These are phyloP conservation scores for Erithacus rubecula DNA, from an alignment of 2,797 vertebrate genomes.

Conservation along the genomic window DNA sequence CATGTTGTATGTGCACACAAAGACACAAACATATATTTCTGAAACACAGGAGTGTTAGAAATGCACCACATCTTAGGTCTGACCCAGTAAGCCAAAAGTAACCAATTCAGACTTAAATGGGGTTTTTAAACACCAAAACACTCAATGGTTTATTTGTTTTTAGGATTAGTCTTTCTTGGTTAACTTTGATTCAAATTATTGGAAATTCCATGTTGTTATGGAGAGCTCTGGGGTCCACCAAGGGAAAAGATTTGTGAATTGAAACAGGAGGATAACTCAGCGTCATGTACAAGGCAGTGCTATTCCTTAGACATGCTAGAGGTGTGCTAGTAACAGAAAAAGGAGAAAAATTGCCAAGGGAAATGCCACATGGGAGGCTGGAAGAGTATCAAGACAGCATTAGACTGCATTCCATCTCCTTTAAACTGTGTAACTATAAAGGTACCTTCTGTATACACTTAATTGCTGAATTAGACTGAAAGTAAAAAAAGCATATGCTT, in stretches of 20 bases:
- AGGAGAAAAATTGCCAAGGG: neutral
- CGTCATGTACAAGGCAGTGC: neutral
- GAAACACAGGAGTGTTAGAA: neutral
- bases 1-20: neutral
- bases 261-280: neutral
- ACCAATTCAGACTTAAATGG: neutral
- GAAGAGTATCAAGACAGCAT: neutral
- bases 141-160: neutral
- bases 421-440: neutral
- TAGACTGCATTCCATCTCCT: neutral
- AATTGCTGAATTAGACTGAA: neutral
- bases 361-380: neutral
- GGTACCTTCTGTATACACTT: neutral
- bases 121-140: rapidly evolving
- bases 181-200: neutral
- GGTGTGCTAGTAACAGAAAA: neutral
- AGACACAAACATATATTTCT: neutral
- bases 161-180: neutral
- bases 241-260: neutral
- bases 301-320: neutral
- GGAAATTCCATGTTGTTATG: neutral
- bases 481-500: neutral
- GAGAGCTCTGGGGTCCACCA: neutral
- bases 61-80: neutral
- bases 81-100: neutral